These are phyloP conservation scores for Sebastes diaconus DNA, from an alignment of 2,797 vertebrate species.

Conservation along the genomic window DNA sequence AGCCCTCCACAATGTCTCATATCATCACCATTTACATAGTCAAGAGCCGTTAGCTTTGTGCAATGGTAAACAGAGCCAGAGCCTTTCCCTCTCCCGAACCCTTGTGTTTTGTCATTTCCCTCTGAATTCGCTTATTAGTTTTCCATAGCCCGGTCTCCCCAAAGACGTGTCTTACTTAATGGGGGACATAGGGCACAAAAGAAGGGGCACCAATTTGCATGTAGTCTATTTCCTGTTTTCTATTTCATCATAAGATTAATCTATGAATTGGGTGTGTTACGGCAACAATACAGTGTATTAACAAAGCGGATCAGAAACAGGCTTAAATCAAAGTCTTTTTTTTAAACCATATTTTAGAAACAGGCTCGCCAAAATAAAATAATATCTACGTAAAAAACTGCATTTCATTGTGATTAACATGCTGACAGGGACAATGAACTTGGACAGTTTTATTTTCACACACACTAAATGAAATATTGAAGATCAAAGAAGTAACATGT, in stretches of 20 bases:
- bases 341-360: not conserved
- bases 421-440: not conserved
- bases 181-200: conserved; percentile 60
- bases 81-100: conserved; percentile 72
- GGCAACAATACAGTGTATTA: not conserved
- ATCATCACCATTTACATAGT: conserved; percentile 88
- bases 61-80: conserved; percentile 79
- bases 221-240: conserved; percentile 48
- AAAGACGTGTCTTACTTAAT: conserved; percentile 65
- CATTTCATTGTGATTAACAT: not conserved
- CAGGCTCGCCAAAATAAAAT: not conserved
- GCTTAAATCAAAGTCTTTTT: not conserved
- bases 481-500: not conserved
- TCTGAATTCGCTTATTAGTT: conserved; percentile 76
- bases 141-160: conserved; percentile 64
- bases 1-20: conserved; percentile 81
- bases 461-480: not conserved
- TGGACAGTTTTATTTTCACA: not conserved
- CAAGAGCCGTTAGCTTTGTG: conserved; percentile 87
- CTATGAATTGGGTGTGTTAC: conserved; percentile 15
- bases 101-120: conserved; percentile 74
- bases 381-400: not conserved
- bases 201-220: conserved; percentile 62
- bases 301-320: not conserved
- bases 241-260: conserved; percentile 44